These are phyloP conservation scores for Chiloscyllium punctatum DNA, from an alignment of 2,797 vertebrate genomes.

Conservation along the genomic window DNA sequence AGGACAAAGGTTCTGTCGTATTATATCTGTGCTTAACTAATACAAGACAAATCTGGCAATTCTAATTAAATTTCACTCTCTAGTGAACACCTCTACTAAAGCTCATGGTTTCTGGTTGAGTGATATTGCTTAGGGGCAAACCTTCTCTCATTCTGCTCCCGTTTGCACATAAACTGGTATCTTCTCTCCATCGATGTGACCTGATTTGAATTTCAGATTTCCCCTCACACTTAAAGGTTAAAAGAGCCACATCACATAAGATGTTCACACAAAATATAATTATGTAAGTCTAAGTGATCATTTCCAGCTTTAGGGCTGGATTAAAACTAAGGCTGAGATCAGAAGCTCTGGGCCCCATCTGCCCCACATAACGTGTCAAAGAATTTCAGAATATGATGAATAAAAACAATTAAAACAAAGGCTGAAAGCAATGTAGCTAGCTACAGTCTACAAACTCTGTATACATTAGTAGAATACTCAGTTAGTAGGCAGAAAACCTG, in stretches of 20 bases:
- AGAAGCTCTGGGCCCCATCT: too few species aligned
- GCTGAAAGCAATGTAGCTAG: background rate
- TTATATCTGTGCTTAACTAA: slow-evolving; percentile 43
- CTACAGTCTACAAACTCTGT: background rate
- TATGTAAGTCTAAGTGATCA: background rate
- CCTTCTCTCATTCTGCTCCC: slow-evolving; percentile 30
- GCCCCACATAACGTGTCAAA: too few species aligned
- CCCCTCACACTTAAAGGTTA: slow-evolving; percentile 36
- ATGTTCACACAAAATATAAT: background rate
- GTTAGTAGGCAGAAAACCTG: background rate
- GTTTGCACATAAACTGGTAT: slow-evolving; percentile 41
- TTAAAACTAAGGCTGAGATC: background rate
- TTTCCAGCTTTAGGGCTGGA: background rate
- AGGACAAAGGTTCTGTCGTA: slow-evolving; percentile 47
- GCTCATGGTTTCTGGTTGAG: slow-evolving; percentile 43
- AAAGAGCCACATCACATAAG: slow-evolving; percentile 15
- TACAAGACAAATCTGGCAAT: slow-evolving; percentile 46
- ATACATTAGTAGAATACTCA: background rate
- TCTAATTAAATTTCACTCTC: slow-evolving; percentile 54
- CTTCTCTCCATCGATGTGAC: slow-evolving; percentile 27
- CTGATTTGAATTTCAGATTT: slow-evolving; percentile 42
- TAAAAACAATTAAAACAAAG: too few species aligned
- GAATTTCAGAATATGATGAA: too few species aligned
- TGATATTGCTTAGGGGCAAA: slow-evolving; percentile 39
- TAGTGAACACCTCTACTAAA: slow-evolving; percentile 43